These are phyloP conservation scores for Phoebastria nigripes DNA, from an alignment of 2,797 vertebrate genomes.

Conservation along the genomic window DNA sequence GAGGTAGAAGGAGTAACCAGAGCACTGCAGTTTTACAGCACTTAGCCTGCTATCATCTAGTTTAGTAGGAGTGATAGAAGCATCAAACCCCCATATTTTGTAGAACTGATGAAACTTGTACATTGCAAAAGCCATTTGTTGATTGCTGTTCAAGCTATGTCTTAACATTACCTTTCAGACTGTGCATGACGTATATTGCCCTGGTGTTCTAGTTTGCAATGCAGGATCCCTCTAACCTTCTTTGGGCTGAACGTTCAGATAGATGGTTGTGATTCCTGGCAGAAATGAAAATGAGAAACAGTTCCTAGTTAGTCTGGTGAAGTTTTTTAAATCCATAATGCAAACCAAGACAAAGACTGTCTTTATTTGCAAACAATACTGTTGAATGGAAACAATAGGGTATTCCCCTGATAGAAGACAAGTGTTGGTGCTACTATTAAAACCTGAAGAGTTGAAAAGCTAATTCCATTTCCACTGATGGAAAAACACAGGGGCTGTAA, in stretches of 20 bases:
- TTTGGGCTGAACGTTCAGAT: not conserved
- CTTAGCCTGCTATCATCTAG: not conserved
- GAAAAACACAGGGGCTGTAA: not conserved
- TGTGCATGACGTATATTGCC: rapidly evolving
- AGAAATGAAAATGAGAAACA: not conserved
- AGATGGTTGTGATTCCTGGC: not conserved
- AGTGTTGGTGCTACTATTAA: not conserved
- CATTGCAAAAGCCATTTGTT: not conserved
- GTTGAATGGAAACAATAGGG: not conserved
- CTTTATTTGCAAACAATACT: not conserved
- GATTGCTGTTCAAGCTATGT: rapidly evolving
- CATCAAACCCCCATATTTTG: not conserved
- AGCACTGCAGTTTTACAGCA: not conserved
- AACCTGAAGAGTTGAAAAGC: not conserved
- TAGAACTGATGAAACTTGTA: not conserved
- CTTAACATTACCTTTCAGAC: not conserved
- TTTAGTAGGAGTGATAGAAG: not conserved
- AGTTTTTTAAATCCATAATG: not conserved
- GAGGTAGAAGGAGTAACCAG: not conserved
- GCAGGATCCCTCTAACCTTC: not conserved
- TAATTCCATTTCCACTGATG: not conserved
- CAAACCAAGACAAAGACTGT: not conserved
- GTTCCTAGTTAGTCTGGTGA: not conserved
- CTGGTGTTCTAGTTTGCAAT: not conserved
- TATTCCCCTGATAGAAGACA: not conserved